phyloP scores from a whole-genome alignment of 2,797 vertebrate species.

The Varecia variegata region DNA sequence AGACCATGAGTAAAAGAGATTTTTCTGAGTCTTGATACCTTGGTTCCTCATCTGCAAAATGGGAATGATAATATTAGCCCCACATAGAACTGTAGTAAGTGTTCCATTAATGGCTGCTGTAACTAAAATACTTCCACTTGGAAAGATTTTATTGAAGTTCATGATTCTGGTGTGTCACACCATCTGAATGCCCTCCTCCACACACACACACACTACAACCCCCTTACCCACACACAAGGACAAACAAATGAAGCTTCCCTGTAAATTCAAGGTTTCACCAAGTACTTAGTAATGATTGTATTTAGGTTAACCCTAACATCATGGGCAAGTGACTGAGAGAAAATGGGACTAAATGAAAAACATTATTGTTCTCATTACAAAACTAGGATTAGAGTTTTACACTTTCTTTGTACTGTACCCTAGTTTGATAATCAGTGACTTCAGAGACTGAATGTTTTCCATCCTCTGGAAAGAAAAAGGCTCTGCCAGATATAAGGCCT shows the following conservation, averaged over 20 bases:
- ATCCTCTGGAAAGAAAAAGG: background rate
- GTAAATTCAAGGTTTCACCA: background rate
- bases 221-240: background rate
- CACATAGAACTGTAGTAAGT: background rate
- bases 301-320: background rate
- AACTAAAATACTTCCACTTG: background rate
- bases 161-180: background rate
- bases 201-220: accelerated
- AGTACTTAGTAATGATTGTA: background rate
- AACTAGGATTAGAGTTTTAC: background rate
- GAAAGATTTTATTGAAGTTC: background rate
- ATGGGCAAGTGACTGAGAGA: background rate
- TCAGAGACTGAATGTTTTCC: background rate
- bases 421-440: background rate
- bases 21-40: background rate
- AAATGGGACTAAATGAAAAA: background rate
- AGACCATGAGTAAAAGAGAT: background rate
- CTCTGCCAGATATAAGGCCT: background rate
- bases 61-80: background rate
- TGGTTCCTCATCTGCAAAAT: background rate
- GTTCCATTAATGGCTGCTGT: background rate
- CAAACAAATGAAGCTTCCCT: background rate
- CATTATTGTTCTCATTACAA: background rate
- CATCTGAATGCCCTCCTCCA: background rate
- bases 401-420: background rate